phyloP scores from a whole-genome alignment of 2,888 invertebrate species.

The Oscheius onirici region DNA sequence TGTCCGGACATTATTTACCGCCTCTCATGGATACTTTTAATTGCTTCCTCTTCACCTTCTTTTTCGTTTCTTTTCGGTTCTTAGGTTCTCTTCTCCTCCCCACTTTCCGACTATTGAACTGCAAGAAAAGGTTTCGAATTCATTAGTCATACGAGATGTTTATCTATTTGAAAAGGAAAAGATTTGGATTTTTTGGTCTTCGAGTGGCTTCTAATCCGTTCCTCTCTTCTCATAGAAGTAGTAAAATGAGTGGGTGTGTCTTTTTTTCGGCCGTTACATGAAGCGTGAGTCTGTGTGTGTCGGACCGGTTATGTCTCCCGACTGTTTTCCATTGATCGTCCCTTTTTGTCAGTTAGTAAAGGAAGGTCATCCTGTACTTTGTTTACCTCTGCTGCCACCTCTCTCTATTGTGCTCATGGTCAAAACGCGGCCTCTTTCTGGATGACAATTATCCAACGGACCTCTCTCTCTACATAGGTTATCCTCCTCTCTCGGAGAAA shows the following conservation, averaged over 20 bases:
- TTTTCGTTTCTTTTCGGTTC: neutral
- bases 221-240: neutral
- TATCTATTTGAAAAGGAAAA: neutral
- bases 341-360: slow-evolving; percentile 4
- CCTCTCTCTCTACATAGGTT: neutral
- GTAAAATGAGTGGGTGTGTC: neutral
- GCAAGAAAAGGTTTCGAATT: neutral
- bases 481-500: too few relatives aligned
- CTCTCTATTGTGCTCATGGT: slow-evolving; percentile 27
- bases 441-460: slow-evolving; percentile 24
- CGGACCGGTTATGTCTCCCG: slow-evolving; percentile 20
- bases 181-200: neutral
- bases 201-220: neutral
- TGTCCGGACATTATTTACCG: slow-evolving; percentile 24
- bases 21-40: neutral
- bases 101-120: neutral
- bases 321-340: slow-evolving; percentile 11
- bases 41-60: slow-evolving; percentile 1
- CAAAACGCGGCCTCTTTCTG: slow-evolving; percentile 26
- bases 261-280: slow-evolving; percentile 9
- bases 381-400: slow-evolving; percentile 13
- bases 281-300: slow-evolving; percentile 2
- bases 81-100: neutral
- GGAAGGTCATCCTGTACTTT: slow-evolving; percentile 19
- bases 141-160: neutral